Conservation (phyloP, 2,797 vertebrate genomes). For the Xerus rutilus region DNA sequence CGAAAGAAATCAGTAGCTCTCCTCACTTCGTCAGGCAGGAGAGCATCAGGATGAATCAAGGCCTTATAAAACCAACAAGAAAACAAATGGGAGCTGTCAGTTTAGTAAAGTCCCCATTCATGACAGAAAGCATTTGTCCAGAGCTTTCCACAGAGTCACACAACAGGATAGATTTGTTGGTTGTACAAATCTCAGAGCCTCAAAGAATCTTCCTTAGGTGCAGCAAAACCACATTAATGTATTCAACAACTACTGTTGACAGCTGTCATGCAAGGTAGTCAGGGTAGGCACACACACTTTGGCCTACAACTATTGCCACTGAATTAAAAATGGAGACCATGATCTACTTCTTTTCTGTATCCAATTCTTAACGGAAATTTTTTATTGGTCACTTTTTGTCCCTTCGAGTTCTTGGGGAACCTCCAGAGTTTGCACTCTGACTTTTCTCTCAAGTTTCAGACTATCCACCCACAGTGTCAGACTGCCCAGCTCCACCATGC, state of each 20-base stretch:
- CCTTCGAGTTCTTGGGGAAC: neutral
- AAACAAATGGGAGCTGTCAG: neutral
- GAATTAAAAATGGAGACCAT: neutral
- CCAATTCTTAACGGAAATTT: neutral
- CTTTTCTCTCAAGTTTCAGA: neutral
- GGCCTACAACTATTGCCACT: too few species aligned
- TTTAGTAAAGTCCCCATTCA: neutral
- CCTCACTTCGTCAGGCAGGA: neutral
- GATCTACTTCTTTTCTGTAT: neutral
- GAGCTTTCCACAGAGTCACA: neutral
- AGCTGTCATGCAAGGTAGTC: neutral
- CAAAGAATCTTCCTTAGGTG: neutral
- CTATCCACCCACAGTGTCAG: neutral
- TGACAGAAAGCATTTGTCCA: neutral
- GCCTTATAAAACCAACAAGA: neutral
- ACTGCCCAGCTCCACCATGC: neutral
- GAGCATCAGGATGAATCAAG: neutral
- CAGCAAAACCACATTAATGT: neutral
- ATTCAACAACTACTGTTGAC: neutral
- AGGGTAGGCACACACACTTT: neutral
- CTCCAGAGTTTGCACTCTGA: neutral
- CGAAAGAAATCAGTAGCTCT: neutral
- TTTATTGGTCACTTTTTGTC: neutral
- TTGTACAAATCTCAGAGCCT: neutral
- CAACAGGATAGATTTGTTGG: neutral